Base-by-base conservation (phyloP, 1,140 invertebrate genomes). In the Drosophila subpulchrella region DNA sequence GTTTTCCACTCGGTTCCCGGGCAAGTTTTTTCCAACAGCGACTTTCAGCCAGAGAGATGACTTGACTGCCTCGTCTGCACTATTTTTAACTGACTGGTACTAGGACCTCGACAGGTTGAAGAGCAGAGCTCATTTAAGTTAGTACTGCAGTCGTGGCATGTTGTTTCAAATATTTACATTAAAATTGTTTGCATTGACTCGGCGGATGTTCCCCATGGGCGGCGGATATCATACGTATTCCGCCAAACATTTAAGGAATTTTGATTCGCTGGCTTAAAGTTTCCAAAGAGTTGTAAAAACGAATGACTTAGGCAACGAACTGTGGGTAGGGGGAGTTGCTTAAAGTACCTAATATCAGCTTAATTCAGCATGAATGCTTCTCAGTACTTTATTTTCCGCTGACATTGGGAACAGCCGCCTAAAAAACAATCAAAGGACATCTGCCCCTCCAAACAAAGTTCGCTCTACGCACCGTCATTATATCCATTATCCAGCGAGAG, bases 141-240 rank as follows among this genome's bases (percentile, higher is more conserved):
- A 32, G 34, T 58, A 57, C 46, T 30, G 17, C 27, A 39, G 68
- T 50, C 46, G 51, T 71, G 66, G 68, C 65, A 72, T 71, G 65
- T 72, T 78, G 62, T 65, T 86, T 88, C n/a, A 88, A 79, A 88
- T 86, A 88, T 86, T 88, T 76, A 88, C 83, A 83, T 86, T 86
- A 86, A 86, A 88, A 88, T 88, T 73, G 71, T 76, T 88, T 42
- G 44, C 57, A 48, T 81, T 80, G 20, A 75, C 30, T 36, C 4
- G 54, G 34, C 53, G 38, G 67, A 62, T 38, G 51, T 50, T 48
- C 42, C 67, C 57, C 47, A 12, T 61, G 51, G 72, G 54, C 72
- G 72, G 72, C 11, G 42, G 50, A 58, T 76, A 46, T 53, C 61
- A 59, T 42, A 47, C 32, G 50, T 51, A 34, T 54, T 32, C 38